Percentiles rank a stretch among this genome's conserved stretches.
Conservation (phyloP, 2,113 vertebrate genomes). For the Rhinoptilus africanus region DNA sequence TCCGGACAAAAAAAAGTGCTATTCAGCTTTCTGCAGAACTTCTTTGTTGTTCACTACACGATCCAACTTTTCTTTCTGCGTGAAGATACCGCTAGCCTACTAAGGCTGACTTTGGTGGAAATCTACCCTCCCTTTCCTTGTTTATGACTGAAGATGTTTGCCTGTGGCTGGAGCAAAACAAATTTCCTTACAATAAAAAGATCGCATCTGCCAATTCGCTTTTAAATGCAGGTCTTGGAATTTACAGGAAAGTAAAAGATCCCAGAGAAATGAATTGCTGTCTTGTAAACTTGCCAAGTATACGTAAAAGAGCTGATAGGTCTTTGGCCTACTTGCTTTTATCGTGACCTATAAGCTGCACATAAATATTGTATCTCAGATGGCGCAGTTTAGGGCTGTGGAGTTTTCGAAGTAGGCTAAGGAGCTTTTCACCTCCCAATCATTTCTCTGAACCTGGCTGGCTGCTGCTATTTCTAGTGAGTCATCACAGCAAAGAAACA, state of each 20-base stretch:
- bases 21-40: background rate
- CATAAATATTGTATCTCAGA: background rate
- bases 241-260: constrained; percentile 2
- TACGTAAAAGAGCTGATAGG: background rate
- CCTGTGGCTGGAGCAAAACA: constrained; percentile 3
- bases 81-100: background rate
- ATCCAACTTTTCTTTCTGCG: background rate
- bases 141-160: background rate
- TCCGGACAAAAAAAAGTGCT: background rate
- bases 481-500: background rate
- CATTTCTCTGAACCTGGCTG: background rate
- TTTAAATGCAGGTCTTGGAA: constrained; percentile 6
- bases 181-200: background rate
- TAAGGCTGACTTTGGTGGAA: background rate
- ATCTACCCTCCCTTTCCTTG: background rate
- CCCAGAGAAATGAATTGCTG: background rate
- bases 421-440: background rate
- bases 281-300: constrained; percentile 1
- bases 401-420: background rate
- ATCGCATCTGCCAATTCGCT: background rate
- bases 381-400: background rate
- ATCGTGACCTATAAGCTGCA: background rate
- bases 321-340: constrained; percentile 12
- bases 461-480: background rate
- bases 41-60: background rate